Percentiles rank a stretch among this genome's conserved stretches.
Evolutionary conservation across 2,888 invertebrate species (phyloP).

Genomic region (Xestia c-nigrum): DNA sequence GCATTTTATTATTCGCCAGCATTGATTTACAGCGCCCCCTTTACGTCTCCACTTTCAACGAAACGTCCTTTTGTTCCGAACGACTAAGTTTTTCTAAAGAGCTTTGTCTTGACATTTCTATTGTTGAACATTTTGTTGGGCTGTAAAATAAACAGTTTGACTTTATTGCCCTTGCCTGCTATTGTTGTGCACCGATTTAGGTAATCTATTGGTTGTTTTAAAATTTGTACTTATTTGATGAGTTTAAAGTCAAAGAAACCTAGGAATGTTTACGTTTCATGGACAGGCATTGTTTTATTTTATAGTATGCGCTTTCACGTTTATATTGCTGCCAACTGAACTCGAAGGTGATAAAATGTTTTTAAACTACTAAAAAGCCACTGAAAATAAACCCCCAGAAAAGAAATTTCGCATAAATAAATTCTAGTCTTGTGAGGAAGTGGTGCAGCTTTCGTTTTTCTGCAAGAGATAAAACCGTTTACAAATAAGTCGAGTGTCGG

Average conservation of each 20-base stretch:
- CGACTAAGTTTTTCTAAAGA: constrained; percentile 84
- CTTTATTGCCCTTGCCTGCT: constrained; percentile 77
- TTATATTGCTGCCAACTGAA: constrained; percentile 27
- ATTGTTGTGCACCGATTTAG: constrained; percentile 76
- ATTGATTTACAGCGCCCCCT: constrained; percentile 81
- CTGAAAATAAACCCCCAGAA: background rate
- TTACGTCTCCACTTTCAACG: constrained; percentile 76
- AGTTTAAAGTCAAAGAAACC: constrained; percentile 40
- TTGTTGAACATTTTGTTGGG: constrained; percentile 79
- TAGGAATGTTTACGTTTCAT: constrained; percentile 20
- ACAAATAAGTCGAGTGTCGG: background rate
- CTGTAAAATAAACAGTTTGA: constrained; percentile 85
- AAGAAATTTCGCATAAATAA: background rate
- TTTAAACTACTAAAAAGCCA: constrained; percentile 4
- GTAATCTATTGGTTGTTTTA: constrained; percentile 69
- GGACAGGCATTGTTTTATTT: constrained; percentile 29
- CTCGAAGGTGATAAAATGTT: constrained; percentile 6
- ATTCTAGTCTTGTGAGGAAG: background rate
- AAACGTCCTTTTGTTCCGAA: constrained; percentile 85
- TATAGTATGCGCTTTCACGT: constrained; percentile 15
- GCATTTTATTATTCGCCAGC: constrained; percentile 80
- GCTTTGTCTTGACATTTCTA: constrained; percentile 85
- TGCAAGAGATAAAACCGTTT: background rate
- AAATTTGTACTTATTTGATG: constrained; percentile 50
- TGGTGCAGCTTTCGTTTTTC: background rate